Conservation (phyloP, 2,113 vertebrate species). For the Lethenteron reissneri region DNA sequence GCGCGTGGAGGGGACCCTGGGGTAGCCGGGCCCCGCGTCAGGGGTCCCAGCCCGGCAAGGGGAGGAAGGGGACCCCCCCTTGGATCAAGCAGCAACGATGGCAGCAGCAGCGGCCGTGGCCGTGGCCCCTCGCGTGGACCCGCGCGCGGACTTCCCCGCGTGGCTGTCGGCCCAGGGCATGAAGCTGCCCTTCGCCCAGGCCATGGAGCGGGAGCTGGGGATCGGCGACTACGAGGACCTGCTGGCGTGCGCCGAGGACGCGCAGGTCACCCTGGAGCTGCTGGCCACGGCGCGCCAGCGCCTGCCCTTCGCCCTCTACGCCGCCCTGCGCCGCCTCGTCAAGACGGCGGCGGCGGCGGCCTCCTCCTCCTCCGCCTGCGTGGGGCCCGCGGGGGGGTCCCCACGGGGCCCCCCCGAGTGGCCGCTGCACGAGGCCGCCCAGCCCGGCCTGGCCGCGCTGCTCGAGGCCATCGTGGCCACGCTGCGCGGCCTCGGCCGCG, state of each 20-base stretch:
- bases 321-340: neutral
- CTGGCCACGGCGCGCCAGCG: neutral
- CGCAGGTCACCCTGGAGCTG: neutral
- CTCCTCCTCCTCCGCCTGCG: no score
- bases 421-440: neutral
- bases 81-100: neutral
- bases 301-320: neutral
- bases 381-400: no score
- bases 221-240: neutral
- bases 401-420: neutral
- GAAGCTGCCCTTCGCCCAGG: neutral
- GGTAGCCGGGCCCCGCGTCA: neutral
- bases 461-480: neutral
- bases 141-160: neutral
- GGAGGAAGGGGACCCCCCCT: neutral
- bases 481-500: neutral
- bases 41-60: neutral
- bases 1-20: neutral
- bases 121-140: neutral
- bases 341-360: neutral
- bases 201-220: slow-evolving; percentile 1
- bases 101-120: neutral
- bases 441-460: neutral
- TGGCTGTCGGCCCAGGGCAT: neutral
- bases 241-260: neutral